phyloP scores from a whole-genome alignment of 2,113 vertebrate genomes.

The Colistium nudipinnis region DNA sequence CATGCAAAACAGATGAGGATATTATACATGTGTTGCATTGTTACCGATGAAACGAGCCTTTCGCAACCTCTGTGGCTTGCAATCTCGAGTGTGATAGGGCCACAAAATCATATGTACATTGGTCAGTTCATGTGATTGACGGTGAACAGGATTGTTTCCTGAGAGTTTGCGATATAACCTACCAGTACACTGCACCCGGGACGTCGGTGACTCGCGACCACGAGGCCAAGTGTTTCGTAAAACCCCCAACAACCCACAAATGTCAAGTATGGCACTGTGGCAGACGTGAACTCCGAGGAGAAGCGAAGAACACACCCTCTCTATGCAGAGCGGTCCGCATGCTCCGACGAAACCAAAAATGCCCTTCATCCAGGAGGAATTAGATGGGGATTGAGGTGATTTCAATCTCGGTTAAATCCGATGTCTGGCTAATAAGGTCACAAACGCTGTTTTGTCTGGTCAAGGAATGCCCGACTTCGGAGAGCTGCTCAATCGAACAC shows the following conservation, averaged over 20 bases:
- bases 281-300: too few species aligned
- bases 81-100: background rate
- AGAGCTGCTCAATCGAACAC: too few species aligned
- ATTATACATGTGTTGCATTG: background rate
- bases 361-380: background rate
- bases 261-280: background rate
- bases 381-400: background rate
- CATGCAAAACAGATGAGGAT: background rate
- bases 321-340: too few species aligned
- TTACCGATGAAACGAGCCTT: background rate
- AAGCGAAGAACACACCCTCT: too few species aligned
- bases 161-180: too few species aligned
- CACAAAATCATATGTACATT: background rate
- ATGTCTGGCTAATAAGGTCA: background rate
- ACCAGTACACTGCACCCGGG: too few species aligned
- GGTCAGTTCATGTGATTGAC: too few species aligned
- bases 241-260: too few species aligned
- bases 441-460: background rate
- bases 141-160: too few species aligned
- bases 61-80: background rate
- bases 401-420: background rate
- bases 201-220: too few species aligned
- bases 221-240: too few species aligned
- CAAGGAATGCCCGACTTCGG: too few species aligned
- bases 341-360: background rate